phyloP scores from a whole-genome alignment of 1,140 invertebrate species.

The Calliphora vicina region DNA sequence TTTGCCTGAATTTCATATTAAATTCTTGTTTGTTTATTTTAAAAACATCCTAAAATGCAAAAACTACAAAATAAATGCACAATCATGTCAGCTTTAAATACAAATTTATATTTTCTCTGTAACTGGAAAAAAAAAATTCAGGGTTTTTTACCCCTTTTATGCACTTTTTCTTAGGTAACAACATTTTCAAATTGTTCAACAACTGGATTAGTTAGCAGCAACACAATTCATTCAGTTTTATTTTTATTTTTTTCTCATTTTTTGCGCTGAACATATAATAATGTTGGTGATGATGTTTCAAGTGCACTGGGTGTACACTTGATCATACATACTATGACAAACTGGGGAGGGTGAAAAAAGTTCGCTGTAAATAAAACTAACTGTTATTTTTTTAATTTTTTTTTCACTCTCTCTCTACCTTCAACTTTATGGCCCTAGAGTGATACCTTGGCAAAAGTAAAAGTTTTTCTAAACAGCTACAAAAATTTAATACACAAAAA shows the following conservation, averaged over 20 bases:
- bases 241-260: neutral
- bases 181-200: neutral
- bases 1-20: too few species aligned
- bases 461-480: neutral
- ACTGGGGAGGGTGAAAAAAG: too few species aligned
- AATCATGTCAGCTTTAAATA: too few species aligned
- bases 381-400: neutral
- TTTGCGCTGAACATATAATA: neutral
- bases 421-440: slow-evolving; percentile 2
- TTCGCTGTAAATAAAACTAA: neutral
- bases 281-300: slow-evolving; percentile 13
- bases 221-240: neutral
- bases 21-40: too few species aligned
- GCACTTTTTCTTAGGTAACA: too few species aligned
- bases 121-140: neutral
- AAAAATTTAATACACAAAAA: neutral
- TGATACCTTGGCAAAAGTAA: slow-evolving; percentile 1
- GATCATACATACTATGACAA: neutral
- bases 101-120: too few species aligned
- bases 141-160: neutral
- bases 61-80: too few species aligned
- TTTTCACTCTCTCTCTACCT: neutral
- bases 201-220: slow-evolving; percentile 4
- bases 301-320: neutral
- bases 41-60: too few species aligned